Evolutionary conservation across 2,113 vertebrate genomes (phyloP).

Genomic region (pig (Sus scrofa)): T2T-Sscrofa CM000812.6:282194001-282194500

Average conservation of each 20-base stretch:
- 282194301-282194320: neutral
- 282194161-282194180: neutral
- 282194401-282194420: no score
- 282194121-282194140: neutral
- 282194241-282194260: neutral
- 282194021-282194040: neutral
- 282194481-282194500: no score
- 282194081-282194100: neutral
- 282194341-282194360: neutral
- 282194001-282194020: neutral
- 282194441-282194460: no score
- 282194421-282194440: no score
- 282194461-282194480: no score
- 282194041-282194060: neutral
- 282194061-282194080: slow-evolving; percentile 5
- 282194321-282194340: neutral
- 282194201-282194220: neutral
- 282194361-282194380: no score
- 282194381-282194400: no score
- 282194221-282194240: neutral
- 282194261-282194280: neutral
- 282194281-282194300: neutral
- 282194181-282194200: neutral
- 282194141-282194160: neutral
- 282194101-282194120: neutral